phyloP scores from a whole-genome alignment of 2,113 vertebrate species.

The Nyctibius bracteatus region DNA sequence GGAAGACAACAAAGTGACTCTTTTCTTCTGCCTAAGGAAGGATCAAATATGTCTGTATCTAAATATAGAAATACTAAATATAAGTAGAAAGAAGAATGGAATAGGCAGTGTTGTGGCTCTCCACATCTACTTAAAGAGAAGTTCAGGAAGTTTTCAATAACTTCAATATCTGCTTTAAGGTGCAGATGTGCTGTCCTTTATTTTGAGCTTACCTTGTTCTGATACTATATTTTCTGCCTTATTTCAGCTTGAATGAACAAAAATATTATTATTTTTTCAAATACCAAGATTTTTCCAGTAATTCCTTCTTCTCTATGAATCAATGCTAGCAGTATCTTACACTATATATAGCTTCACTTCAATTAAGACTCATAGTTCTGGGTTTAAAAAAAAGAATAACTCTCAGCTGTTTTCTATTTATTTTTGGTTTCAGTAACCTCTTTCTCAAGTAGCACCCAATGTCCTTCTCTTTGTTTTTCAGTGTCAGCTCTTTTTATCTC shows the following conservation, averaged over 20 bases:
- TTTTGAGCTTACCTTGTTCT: neutral
- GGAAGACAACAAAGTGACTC: neutral
- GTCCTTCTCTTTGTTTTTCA: neutral
- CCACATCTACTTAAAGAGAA: neutral
- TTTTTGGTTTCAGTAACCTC: neutral
- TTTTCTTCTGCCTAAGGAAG: neutral
- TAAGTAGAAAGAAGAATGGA: neutral
- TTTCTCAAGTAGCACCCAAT: neutral
- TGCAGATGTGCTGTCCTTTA: neutral
- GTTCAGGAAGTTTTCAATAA: neutral
- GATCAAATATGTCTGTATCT: fast-evolving
- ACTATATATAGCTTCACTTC: neutral
- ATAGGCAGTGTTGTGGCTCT: neutral
- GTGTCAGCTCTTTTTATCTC: neutral
- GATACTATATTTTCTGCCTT: neutral
- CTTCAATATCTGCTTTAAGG: neutral
- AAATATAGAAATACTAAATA: neutral
- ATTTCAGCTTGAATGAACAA: neutral
- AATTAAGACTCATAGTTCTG: neutral
- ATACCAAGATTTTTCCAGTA: neutral
- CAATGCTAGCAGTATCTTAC: neutral
- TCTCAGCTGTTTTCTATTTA: neutral
- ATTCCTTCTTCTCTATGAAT: neutral
- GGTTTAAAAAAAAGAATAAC: neutral
- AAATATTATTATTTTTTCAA: neutral